Evolutionary conservation across 2,888 invertebrate genomes (phyloP), one percentile per base, ranked within the genome.

Genomic region (Tenthredo notha): DNA sequence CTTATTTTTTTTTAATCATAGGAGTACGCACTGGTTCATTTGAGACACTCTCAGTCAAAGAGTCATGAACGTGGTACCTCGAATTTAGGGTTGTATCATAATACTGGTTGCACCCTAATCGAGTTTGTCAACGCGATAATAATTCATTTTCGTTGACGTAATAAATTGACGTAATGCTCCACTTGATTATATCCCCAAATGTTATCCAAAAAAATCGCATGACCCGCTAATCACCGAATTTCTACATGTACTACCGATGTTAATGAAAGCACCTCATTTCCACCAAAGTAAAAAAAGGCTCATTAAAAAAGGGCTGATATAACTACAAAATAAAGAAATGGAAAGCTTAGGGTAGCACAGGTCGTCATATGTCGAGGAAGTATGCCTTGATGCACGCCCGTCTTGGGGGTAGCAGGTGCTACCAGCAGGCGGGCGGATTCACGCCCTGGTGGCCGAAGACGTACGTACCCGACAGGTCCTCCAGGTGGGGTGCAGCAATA

Each of bases 331-430:
- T 33, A 25, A 67, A 18, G 15, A 80, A 21, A 61, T 15, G 80
- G 40, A 40, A 61, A 61, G 37, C 54, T 29, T 6, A 50, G 29
- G 77, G 77, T 54, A 29, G 77, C 43, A 54, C 54, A 50, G 58
- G 61, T 37, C 61, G 80, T 58, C 80, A 80, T 80, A 80, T 80
- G 80, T 61, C 10, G 80, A 80, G 80, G 80, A 80, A 80, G 80
- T 61, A 80, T 80, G 80, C 58, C 61, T 80, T 80, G 58, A 61
- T 80, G 80, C 37, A 12, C 86, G 89, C 87, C 87, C 90, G 91
- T 93, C 92, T 92, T 92, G 92, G 93, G 93, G 93, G 92, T 90
- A 92, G 92, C 92, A 92, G 93, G 92, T 92, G 92, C 89, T 88
- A 29, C 37, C 67, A 58, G 82, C 88, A 88, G 90, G 89, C 89